A percentile compares a stretch with the other conserved stretches of the same genome.
Conservation (phyloP, 2,797 vertebrate species). For the Tympanoctomys barrerae region DNA sequence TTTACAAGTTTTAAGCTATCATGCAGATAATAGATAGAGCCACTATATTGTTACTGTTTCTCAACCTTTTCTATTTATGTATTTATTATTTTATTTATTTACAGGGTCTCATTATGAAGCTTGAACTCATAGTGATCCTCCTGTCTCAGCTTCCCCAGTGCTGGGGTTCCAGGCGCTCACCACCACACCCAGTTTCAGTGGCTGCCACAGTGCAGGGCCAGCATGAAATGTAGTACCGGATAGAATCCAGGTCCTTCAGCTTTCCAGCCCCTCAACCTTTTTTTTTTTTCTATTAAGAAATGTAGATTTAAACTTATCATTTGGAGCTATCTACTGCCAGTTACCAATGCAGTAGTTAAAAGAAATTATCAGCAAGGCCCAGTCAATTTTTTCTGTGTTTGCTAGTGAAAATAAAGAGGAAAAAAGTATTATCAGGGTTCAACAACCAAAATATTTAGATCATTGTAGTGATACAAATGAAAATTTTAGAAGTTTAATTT, state of each 20-base stretch:
- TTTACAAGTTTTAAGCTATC: constrained; percentile 23
- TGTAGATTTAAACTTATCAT: constrained; percentile 19
- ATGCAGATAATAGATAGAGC: background rate
- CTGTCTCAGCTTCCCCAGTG: too few species aligned
- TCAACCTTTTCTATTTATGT: background rate
- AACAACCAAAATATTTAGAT: background rate
- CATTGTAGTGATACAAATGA: constrained; percentile 45
- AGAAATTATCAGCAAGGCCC: constrained; percentile 54
- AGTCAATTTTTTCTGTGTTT: constrained; percentile 47
- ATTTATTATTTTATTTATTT: too few species aligned
- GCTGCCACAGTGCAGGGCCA: too few species aligned
- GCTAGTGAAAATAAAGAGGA: constrained; percentile 50
- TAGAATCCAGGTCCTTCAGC: too few species aligned
- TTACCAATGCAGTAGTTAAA: constrained; percentile 50
- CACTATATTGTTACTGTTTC: constrained; percentile 28
- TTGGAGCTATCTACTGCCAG: constrained; percentile 25
- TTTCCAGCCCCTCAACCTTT: background rate
- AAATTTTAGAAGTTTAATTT: constrained; percentile 51
- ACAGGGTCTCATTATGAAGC: too few species aligned
- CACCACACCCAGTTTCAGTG: too few species aligned
- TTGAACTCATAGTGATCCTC: too few species aligned
- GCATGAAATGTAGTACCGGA: too few species aligned
- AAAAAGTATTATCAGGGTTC: constrained; percentile 22
- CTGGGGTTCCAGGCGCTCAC: too few species aligned
- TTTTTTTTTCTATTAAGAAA: background rate